Percentiles rank a stretch among this genome's conserved stretches.
Evolutionary conservation across 2,888 invertebrate genomes (phyloP).

Genomic region (Polydrusus cervinus): DNA sequence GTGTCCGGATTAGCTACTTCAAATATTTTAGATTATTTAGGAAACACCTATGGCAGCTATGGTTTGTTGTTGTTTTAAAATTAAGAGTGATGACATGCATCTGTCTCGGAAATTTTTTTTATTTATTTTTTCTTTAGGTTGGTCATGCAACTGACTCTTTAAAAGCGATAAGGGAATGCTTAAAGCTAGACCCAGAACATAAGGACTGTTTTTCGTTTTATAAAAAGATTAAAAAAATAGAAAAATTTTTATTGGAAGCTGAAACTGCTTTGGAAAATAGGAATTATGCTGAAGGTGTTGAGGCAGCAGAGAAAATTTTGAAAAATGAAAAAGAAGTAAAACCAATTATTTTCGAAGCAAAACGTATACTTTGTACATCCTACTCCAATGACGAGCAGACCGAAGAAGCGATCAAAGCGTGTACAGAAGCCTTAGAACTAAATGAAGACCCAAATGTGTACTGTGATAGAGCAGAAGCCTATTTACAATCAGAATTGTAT

Average conservation of each 20-base stretch:
- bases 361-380: constrained; percentile 88
- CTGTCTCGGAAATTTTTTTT: neutral
- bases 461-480: constrained; percentile 95
- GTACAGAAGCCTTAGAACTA: constrained; percentile 86
- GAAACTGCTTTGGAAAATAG: constrained; percentile 77
- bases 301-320: constrained; percentile 79
- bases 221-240: constrained; percentile 95
- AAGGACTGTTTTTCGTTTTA: constrained; percentile 96
- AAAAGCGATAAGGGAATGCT: constrained; percentile 95
- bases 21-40: no score
- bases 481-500: constrained; percentile 89
- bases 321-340: constrained; percentile 81
- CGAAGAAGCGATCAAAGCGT: constrained; percentile 82
- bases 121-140: constrained; percentile 67
- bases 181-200: constrained; percentile 98
- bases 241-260: constrained; percentile 83
- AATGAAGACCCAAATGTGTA: constrained; percentile 84
- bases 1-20: no score
- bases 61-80: no score
- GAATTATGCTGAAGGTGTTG: constrained; percentile 81
- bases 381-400: constrained; percentile 81
- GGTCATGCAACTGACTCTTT: constrained; percentile 95
- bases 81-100: no score
- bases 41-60: no score
- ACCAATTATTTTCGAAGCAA: constrained; percentile 83